Conservation (phyloP, 2,797 vertebrate genomes). For the Pyrocephalus nanus region DNA sequence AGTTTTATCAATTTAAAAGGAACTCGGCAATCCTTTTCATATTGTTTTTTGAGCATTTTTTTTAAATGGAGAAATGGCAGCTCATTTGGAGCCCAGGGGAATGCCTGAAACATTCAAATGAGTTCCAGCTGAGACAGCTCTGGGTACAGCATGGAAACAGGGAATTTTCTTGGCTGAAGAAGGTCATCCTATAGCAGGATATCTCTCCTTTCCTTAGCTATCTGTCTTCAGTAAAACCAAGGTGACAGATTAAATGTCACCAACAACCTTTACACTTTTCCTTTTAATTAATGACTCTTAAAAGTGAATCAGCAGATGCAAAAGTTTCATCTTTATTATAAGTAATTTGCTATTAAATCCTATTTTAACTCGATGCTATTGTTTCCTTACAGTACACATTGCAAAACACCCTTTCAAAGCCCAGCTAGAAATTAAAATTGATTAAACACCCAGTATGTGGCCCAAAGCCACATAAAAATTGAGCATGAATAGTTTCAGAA, state of each 20-base stretch:
- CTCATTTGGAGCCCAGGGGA: background rate
- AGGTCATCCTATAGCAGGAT: background rate
- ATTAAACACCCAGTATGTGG: background rate
- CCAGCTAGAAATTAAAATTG: background rate
- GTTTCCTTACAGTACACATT: background rate
- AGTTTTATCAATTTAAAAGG: background rate
- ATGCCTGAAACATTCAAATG: background rate
- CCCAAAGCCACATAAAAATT: background rate
- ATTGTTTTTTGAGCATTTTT: background rate
- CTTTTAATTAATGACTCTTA: background rate
- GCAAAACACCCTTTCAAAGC: background rate
- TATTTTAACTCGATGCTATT: background rate
- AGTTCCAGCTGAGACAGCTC: background rate
- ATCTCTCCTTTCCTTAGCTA: background rate
- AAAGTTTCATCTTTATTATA: background rate
- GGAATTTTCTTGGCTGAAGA: background rate
- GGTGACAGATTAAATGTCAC: background rate
- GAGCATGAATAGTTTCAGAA: background rate
- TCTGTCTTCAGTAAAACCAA: background rate
- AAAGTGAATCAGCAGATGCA: background rate
- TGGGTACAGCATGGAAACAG: background rate
- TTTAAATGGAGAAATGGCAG: background rate
- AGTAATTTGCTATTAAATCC: background rate
- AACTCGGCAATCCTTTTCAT: background rate
- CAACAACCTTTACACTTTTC: background rate